phyloP scores from a whole-genome alignment of 2,113 vertebrate species.

The Corythaixoides concolor region DNA sequence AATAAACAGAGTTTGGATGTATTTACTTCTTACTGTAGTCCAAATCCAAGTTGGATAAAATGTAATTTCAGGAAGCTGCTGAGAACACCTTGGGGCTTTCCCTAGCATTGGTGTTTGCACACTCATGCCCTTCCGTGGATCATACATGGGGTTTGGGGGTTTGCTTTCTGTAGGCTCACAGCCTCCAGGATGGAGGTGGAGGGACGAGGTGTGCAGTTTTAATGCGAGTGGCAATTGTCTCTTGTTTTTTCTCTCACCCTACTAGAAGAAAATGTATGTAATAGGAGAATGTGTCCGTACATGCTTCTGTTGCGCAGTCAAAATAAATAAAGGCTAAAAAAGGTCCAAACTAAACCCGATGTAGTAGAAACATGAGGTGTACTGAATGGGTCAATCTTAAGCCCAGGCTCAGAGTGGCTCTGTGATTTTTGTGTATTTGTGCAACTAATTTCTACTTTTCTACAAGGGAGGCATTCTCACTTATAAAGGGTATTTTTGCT shows the following conservation, averaged over 20 bases:
- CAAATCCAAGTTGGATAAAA: neutral
- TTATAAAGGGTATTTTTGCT: neutral
- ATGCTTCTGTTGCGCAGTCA: neutral
- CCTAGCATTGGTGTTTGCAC: neutral
- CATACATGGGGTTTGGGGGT: accelerated
- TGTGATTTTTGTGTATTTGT: neutral
- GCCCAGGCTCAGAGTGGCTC: neutral
- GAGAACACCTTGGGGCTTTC: neutral
- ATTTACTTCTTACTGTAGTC: neutral
- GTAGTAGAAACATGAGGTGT: neutral
- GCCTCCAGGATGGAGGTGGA: neutral
- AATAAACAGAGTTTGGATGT: neutral
- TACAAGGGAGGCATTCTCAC: neutral
- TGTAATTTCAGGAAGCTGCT: neutral
- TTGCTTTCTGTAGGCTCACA: neutral
- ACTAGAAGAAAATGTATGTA: neutral
- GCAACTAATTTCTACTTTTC: neutral
- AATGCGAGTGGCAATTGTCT: neutral
- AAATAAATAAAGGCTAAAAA: neutral
- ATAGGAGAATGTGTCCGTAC: neutral
- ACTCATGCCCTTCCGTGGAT: neutral
- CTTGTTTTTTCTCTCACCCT: neutral
- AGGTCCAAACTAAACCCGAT: accelerated
- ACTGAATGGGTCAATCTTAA: neutral
- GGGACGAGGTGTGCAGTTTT: neutral